Evolutionary conservation across 1,140 invertebrate species (phyloP).

Genomic region (Camponotus floridanus): DNA sequence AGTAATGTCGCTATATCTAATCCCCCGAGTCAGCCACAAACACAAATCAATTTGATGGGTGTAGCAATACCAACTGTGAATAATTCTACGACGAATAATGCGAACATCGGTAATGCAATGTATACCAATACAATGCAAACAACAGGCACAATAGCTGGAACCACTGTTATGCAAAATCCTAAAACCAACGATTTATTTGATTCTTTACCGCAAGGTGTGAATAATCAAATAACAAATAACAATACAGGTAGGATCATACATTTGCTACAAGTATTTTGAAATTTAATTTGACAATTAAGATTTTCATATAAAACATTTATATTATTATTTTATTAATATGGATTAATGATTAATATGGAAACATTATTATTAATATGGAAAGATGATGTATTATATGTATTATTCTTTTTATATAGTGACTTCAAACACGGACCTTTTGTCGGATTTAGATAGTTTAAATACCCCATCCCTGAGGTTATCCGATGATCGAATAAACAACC

Average conservation of each 20-base stretch:
- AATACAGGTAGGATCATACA: slow-evolving; percentile 76
- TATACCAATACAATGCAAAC: slow-evolving; percentile 60
- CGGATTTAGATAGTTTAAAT: slow-evolving; percentile 86
- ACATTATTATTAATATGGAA: neutral
- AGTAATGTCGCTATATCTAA: slow-evolving; percentile 77
- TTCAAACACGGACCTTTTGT: slow-evolving; percentile 87
- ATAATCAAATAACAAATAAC: slow-evolving; percentile 75
- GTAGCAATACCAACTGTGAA: slow-evolving; percentile 73
- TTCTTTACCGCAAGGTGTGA: slow-evolving; percentile 71
- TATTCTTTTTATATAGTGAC: slow-evolving; percentile 64
- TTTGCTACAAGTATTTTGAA: neutral
- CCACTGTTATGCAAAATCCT: slow-evolving; percentile 67
- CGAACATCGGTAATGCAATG: slow-evolving; percentile 64
- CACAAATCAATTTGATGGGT: slow-evolving; percentile 77
- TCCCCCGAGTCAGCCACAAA: slow-evolving; percentile 63
- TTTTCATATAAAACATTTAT: too few species aligned
- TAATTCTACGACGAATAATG: slow-evolving; percentile 76
- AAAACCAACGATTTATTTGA: slow-evolving; percentile 79
- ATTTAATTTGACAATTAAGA: neutral
- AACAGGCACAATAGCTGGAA: slow-evolving; percentile 31
- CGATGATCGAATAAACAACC: slow-evolving; percentile 73
- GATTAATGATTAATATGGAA: neutral
- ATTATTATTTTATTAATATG: neutral
- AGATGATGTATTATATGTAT: slow-evolving; percentile 12
- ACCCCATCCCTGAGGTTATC: slow-evolving; percentile 76